A percentile compares a stretch with the other conserved stretches of the same genome.
These are phyloP conservation scores for Anoura caudifer DNA, from an alignment of 2,113 vertebrate species.

Conservation along the genomic window DNA sequence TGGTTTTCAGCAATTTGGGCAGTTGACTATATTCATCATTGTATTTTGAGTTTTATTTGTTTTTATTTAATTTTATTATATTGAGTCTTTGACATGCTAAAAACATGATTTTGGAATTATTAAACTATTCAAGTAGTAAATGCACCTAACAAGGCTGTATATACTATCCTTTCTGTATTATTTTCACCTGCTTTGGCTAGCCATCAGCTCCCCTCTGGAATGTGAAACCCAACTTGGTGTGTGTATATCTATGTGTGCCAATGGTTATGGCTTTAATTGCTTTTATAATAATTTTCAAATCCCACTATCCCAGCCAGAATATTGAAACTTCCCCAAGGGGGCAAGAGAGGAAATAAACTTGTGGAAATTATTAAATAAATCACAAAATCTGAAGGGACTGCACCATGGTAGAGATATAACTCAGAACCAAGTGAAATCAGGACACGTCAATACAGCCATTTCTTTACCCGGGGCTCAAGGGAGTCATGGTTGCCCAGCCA, in stretches of 20 bases:
- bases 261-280: background rate
- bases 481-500: background rate
- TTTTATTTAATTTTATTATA: constrained; percentile 25
- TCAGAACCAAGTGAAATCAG: background rate
- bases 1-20: constrained; percentile 12
- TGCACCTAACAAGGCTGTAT: background rate
- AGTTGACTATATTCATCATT: background rate
- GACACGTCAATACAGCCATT: background rate
- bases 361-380: background rate
- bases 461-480: background rate
- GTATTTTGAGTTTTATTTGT: background rate
- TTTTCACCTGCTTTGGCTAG: background rate
- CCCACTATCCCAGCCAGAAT: background rate
- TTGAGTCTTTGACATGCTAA: background rate
- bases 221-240: background rate
- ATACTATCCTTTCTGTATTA: background rate
- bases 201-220: background rate
- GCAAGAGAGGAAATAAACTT: background rate
- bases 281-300: constrained; percentile 31
- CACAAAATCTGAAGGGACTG: background rate
- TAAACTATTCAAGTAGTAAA: background rate
- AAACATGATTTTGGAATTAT: constrained; percentile 27
- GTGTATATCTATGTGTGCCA: background rate
- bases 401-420: background rate
- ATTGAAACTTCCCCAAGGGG: background rate